These are phyloP conservation scores for Sitta europaea DNA, from an alignment of 2,113 vertebrate species.

Conservation along the genomic window DNA sequence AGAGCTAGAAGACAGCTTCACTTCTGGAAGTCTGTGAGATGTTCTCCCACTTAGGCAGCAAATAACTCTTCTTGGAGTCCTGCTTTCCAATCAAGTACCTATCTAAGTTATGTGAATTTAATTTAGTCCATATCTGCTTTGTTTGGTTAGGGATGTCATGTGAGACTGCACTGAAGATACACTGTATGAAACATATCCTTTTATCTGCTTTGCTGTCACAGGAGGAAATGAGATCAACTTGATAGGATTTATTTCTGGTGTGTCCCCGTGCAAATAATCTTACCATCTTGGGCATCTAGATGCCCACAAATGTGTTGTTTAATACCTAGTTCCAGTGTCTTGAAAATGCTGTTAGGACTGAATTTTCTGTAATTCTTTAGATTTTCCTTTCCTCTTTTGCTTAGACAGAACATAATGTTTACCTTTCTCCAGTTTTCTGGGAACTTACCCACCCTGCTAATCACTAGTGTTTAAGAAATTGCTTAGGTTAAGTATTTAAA, in stretches of 20 bases:
- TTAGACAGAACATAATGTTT: neutral
- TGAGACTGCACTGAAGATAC: neutral
- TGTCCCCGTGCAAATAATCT: neutral
- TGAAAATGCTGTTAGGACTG: neutral
- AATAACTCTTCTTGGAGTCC: neutral
- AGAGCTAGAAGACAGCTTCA: neutral
- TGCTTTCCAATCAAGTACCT: neutral
- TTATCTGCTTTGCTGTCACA: neutral
- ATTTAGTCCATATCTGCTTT: neutral
- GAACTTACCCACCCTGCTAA: neutral
- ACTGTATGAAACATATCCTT: neutral
- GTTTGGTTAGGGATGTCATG: neutral
- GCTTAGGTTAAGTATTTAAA: neutral
- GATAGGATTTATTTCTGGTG: neutral
- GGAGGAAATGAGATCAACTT: slow-evolving; percentile 17
- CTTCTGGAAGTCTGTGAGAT: neutral
- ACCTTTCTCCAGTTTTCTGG: neutral
- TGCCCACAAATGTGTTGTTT: neutral
- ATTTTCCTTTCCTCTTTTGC: neutral
- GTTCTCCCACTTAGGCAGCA: neutral
- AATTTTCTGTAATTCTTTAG: neutral
- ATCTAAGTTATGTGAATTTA: neutral
- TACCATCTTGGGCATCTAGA: neutral
- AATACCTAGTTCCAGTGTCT: neutral
- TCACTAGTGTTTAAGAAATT: neutral